A percentile compares a stretch with the other conserved stretches of the same genome.
These are phyloP conservation scores for Biston betularia DNA, from an alignment of 2,888 invertebrate species.

Conservation along the genomic window DNA sequence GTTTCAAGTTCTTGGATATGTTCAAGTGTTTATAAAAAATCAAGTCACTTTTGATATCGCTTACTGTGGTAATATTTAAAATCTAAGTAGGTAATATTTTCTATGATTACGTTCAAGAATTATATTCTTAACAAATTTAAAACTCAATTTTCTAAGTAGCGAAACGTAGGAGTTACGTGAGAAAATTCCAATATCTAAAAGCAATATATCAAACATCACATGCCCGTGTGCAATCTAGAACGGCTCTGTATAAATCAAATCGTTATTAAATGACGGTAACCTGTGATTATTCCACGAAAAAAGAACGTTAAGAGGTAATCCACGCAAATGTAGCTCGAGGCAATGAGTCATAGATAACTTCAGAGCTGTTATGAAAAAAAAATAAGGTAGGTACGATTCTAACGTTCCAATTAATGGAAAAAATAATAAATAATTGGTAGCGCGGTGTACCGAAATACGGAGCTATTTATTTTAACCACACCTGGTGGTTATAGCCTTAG, in stretches of 20 bases:
- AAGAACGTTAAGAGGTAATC: constrained; percentile 54
- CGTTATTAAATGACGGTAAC: constrained; percentile 54
- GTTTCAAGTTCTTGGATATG: no score
- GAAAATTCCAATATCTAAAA: constrained; percentile 35
- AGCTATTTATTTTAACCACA: constrained; percentile 71
- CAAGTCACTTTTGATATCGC: no score
- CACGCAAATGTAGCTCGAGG: constrained; percentile 49
- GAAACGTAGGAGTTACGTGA: constrained; percentile 36
- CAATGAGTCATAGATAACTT: constrained; percentile 57
- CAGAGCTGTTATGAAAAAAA: constrained; percentile 57
- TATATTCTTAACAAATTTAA: background rate
- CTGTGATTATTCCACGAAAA: constrained; percentile 58
- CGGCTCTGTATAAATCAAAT: constrained; percentile 60
- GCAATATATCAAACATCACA: constrained; percentile 45
- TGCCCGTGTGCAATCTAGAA: constrained; percentile 55
- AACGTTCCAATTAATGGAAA: constrained; percentile 70
- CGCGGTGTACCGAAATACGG: constrained; percentile 58
- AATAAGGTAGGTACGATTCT: constrained; percentile 62
- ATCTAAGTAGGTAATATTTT: no score
- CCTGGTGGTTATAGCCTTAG: constrained; percentile 60
- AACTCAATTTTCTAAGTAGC: constrained; percentile 1
- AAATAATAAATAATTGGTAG: constrained; percentile 62
- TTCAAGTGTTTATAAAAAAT: no score
- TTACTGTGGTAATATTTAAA: no score
- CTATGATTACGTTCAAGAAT: no score